These are phyloP conservation scores for Aphidius ervi DNA, from an alignment of 1,140 invertebrate species.

Conservation along the genomic window DNA sequence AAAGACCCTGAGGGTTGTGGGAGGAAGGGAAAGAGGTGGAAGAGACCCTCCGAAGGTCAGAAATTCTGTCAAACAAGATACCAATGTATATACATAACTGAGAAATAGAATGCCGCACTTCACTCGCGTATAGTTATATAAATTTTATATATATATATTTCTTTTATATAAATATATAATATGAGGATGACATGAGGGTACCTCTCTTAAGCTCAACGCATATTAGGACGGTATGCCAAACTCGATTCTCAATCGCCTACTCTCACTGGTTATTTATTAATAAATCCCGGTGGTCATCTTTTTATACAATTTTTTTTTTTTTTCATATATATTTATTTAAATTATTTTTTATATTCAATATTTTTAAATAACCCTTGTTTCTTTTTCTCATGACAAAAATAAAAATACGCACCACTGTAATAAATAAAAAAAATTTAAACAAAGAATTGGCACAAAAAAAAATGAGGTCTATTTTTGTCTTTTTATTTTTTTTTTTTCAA, in stretches of 20 bases:
- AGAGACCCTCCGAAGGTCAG: background rate
- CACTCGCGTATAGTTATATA: background rate
- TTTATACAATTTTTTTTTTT: conserved; percentile 1
- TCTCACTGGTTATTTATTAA: conserved; percentile 14
- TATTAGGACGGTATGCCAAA: conserved; percentile 44
- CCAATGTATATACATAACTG: background rate
- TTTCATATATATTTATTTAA: conserved; percentile 15
- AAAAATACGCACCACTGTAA: too few species aligned
- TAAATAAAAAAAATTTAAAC: too few species aligned
- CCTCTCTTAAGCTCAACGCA: conserved; percentile 21
- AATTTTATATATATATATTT: too few species aligned
- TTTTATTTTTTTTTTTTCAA: too few species aligned
- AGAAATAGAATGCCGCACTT: conserved; percentile 9
- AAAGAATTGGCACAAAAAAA: too few species aligned
- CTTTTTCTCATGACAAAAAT: conserved; percentile 36
- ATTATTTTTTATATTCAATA: conserved; percentile 10
- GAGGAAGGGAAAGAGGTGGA: conserved; percentile 15
- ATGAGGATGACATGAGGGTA: too few species aligned
- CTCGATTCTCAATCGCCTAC: conserved; percentile 19
- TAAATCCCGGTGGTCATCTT: conserved; percentile 20
- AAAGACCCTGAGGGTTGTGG: conserved; percentile 25
- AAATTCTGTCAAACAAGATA: background rate
- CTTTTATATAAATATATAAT: too few species aligned
- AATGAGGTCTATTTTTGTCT: too few species aligned
- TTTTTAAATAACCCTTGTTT: conserved; percentile 28